A percentile compares a stretch with the other conserved stretches of the same genome.
These are phyloP conservation scores for Chromobotia macracanthus DNA, from an alignment of 2,797 vertebrate genomes.

Conservation along the genomic window DNA sequence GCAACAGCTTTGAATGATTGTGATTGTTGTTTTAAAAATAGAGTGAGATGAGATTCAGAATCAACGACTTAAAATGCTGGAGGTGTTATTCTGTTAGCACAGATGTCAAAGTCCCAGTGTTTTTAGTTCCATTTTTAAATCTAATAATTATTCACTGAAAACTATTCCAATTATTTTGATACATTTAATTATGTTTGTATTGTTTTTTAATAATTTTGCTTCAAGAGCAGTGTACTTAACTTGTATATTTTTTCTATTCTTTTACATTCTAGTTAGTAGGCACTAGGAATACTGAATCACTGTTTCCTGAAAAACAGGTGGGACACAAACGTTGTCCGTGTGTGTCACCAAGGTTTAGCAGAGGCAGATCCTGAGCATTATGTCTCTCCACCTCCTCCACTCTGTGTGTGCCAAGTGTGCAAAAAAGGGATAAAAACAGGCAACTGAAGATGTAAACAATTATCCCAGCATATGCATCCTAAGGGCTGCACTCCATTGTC, in stretches of 20 bases:
- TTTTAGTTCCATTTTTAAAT: too few relatives aligned
- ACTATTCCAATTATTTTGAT: too few relatives aligned
- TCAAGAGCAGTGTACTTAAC: too few relatives aligned
- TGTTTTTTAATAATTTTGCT: too few relatives aligned
- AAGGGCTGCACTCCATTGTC: slow-evolving; percentile 53
- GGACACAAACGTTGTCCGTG: too few relatives aligned
- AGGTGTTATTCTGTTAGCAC: neutral
- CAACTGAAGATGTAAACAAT: slow-evolving; percentile 62
- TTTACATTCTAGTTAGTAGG: neutral
- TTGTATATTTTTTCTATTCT: neutral
- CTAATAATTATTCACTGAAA: too few relatives aligned
- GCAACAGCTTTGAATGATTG: slow-evolving; percentile 33
- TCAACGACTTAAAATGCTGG: neutral
- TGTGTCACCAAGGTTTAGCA: neutral
- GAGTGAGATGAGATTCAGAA: neutral
- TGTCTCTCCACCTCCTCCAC: neutral
- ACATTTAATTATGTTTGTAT: too few relatives aligned
- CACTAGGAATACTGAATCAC: too few relatives aligned
- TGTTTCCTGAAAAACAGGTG: too few relatives aligned
- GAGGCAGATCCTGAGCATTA: neutral
- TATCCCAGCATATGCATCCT: slow-evolving; percentile 57
- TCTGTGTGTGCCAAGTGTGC: slow-evolving; percentile 44
- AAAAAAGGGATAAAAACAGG: slow-evolving; percentile 60
- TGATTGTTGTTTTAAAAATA: slow-evolving; percentile 6
- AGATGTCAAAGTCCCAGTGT: neutral